These are phyloP conservation scores for Dermatemys mawii DNA, from an alignment of 2,113 vertebrate genomes.

Conservation along the genomic window DNA sequence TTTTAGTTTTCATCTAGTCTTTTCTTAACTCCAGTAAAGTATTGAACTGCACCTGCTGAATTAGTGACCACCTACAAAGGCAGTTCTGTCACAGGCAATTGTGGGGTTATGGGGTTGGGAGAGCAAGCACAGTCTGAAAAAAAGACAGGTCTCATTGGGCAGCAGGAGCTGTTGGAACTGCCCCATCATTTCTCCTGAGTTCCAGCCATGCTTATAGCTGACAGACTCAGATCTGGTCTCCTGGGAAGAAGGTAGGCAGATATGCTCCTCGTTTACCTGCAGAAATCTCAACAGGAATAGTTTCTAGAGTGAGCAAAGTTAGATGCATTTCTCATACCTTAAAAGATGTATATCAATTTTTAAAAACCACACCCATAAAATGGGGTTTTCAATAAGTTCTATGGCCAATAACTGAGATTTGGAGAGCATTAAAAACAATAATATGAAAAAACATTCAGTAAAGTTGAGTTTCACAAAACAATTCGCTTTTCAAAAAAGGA, in stretches of 20 bases:
- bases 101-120: background rate
- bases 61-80: fast-evolving
- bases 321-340: background rate
- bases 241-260: background rate
- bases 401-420: background rate
- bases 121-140: too few relatives aligned
- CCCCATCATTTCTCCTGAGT: background rate
- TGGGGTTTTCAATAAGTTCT: background rate
- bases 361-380: background rate
- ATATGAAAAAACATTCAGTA: background rate
- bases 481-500: background rate
- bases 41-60: fast-evolving
- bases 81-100: background rate
- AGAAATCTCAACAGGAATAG: background rate
- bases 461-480: background rate
- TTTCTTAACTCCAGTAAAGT: fast-evolving
- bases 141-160: background rate
- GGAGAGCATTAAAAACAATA: background rate
- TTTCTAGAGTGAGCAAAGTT: background rate
- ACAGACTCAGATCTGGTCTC: background rate
- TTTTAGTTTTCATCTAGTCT: fast-evolving
- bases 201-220: background rate
- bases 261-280: background rate
- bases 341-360: too few relatives aligned
- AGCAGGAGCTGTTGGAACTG: background rate